Conservation (phyloP, 2,113 vertebrate genomes). For the Corydoras maculifer region DNA sequence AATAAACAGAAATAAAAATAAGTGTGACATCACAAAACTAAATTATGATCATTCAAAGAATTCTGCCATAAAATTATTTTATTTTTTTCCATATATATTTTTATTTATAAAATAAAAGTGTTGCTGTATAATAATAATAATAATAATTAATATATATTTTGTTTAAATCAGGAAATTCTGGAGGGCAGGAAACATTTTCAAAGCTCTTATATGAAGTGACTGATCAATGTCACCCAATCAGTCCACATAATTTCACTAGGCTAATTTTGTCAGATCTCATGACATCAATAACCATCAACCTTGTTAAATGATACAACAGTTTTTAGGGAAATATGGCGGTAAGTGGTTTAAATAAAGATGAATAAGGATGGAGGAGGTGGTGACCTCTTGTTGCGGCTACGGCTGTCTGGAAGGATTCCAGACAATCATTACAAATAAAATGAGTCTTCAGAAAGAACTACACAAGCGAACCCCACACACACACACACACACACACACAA, state of each 20-base stretch:
- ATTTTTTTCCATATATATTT: no score
- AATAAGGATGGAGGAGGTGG: neutral
- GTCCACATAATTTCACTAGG: conserved; percentile 32
- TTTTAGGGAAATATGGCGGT: conserved; percentile 36
- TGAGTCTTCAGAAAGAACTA: conserved; percentile 4
- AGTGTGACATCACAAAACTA: no score
- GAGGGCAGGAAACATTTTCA: neutral
- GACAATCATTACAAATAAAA: conserved; percentile 41
- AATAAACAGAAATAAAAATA: no score
- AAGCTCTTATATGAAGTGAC: conserved; percentile 5
- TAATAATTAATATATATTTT: no score
- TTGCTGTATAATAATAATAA: no score
- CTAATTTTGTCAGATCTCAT: conserved; percentile 38
- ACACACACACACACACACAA: conserved; percentile 11
- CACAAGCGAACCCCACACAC: neutral
- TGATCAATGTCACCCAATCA: conserved; percentile 36
- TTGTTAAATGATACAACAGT: conserved; percentile 27
- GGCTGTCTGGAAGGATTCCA: conserved; percentile 19
- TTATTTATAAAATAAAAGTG: no score
- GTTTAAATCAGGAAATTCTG: no score
- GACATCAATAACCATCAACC: conserved; percentile 41
- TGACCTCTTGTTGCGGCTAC: conserved; percentile 34
- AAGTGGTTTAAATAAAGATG: conserved; percentile 15
- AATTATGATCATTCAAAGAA: no score
- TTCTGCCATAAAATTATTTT: no score